Evolutionary conservation across 2,888 invertebrate genomes (phyloP), one percentile per base, ranked within the genome.

Genomic region (Tetanocera ferruginea): DNA sequence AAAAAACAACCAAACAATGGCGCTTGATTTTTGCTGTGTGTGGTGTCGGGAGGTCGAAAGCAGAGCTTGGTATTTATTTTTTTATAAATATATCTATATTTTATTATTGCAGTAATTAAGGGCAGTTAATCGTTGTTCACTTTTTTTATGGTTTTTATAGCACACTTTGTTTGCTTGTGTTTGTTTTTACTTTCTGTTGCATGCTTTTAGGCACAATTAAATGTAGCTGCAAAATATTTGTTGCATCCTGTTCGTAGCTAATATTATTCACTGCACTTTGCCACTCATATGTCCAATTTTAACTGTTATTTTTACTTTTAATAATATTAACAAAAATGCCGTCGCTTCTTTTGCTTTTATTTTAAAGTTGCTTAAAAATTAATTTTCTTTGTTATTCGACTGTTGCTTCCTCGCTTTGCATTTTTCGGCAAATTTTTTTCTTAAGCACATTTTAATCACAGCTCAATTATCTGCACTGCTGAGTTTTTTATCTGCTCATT

Each of bases 61-160:
- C n/a, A 43, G 43, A 14, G 43, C 11, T 3, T 6, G 14, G 11
- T 43, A 43, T 55, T 23, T 55, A 19, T 3, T 3, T 55, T 19
- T 55, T 19, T 19, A 55, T 23, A 55, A 19, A 55, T 5, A 55
- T 55, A 55, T 55, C 5, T 43, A 43, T 55, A 9, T 31, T 3
- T 52, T 76, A 76, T 76, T 67, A 71, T 79, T 52, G 70, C 77
- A 60, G 60, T 73, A 77, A 80, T 80, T 80, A 79, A 66, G 76
- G 55, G 51, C 76, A 80, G 62, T 79, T 79, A 79, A 80, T 79
- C 60, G 51, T 57, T 78, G 57, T 78, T 78, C 57, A 28, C 67
- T 79, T 70, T 77, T 77, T 19, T 51, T 69, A 43, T 31, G 17
- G 17, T 31, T 34, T 25, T 60, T 17, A 19, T 43, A 9, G 66